Evolutionary conservation across 2,797 vertebrate species (phyloP), one percentile per base, ranked within the genome.

Genomic region (Arremon brunneinucha): DNA sequence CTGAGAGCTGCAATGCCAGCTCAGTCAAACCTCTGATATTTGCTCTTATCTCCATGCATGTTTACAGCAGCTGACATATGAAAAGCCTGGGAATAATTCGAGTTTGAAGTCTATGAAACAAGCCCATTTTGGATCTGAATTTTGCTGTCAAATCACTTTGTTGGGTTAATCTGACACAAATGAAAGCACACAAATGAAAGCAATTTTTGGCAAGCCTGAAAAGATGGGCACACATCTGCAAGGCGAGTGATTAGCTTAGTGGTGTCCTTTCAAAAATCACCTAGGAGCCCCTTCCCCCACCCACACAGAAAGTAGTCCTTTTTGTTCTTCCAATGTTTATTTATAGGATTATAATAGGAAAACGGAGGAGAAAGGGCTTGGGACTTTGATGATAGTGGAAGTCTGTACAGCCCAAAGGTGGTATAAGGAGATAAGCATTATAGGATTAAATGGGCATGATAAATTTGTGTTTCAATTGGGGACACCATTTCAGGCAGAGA

Each of bases 301-400:
- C 26, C 32, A 37, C 26, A 82, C 5, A 94, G 65, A 95, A 94
- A 80, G 59, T n/a, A 89, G 55, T 75, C 44, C 22, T 87, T 95
- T 96, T 96, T 96, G 83, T 95, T 86, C 95, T 76, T 95, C 79
- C 82, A 55, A 94, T 92, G 82, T 93, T 97, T 96, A 88, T 89
- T 91, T 87, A 96, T 76, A 74, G 46, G 75, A 85, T 96, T 97
- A 92, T 90, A 78, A 82, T 91, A 70, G 79, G 87, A 64, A 88
- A 70, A 88, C 23, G 30, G 53, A 91, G 71, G 72, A 94, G 62
- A 93, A 68, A 86, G 53, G 46, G 69, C 46, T 94, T 96, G 64
- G 43, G 72, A 88, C 70, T 96, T 97, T 95, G 95, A 94, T 95
- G 95, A 94, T 96, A 87, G 50, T n/a, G 37, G 90, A 96, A 94